Base-by-base conservation (phyloP, 2,113 vertebrate species). In the Apeltes quadracus region DNA sequence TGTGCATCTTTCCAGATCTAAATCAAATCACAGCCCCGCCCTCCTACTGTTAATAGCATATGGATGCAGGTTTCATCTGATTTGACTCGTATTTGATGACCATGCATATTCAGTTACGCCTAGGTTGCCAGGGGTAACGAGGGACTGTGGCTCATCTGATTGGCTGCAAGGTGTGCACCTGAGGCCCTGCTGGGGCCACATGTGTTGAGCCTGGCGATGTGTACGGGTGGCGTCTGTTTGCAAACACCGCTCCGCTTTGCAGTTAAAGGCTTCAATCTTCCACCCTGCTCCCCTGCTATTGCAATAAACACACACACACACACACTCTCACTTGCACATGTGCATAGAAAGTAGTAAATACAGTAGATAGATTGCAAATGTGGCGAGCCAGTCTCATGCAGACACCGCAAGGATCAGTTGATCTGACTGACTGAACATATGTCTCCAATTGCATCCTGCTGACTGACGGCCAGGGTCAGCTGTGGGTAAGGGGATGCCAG, bases 11-110 rank as follows among this genome's bases (percentile, higher is more conserved):
- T 75, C 80, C 61, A 32, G 50, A 78, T 82, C 46, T 29, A 82
- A 86, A 87, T 86, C 72, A 48, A 41, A 87, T 87, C 70, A 55
- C 59, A 27, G 46, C 56, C 75, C 67, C 48, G 18, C 66, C 75
- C 56, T 75, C 72, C 51, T 38, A 39, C 70, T 46, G 75, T 57
- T 78, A 72, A 84, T 72, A 43, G 61, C 75, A 68, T 69, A 79
- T 81, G 83, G 75, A 67, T 61, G 67, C 61, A 77, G 59, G 54
- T 83, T 78, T 72, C 65, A 83, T 72, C 78, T 66, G 48, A 82
- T 85, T 79, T 58, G 59, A 70, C 55, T 18, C 25, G 27, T 61
- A 77, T 80, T 27, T 72, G 75, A 85, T 69, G 78, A 82, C 77
- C 55, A 14, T 75, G 75, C 81, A 83, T 76, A 82, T 78, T 81